These are phyloP conservation scores for Lingula anatina DNA, from an alignment of 2,888 invertebrate species.

Conservation along the genomic window DNA sequence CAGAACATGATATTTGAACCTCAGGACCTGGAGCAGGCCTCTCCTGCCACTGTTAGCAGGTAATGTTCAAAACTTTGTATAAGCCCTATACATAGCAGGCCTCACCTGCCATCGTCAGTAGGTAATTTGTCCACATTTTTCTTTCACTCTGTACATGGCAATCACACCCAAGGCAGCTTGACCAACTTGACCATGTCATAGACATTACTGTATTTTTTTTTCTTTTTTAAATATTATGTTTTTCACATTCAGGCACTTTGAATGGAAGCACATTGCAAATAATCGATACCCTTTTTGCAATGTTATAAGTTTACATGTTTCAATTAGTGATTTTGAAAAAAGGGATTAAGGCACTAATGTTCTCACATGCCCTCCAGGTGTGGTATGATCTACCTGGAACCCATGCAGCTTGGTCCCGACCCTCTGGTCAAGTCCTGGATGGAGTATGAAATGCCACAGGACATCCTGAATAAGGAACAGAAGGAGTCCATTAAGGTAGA, in stretches of 20 bases:
- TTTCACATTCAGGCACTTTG: neutral
- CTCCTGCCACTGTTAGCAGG: constrained; percentile 52
- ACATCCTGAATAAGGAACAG: constrained; percentile 38
- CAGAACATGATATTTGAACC: constrained; percentile 53
- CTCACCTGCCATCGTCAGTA: too few species aligned
- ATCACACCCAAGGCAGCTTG: too few species aligned
- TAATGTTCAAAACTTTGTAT: too few species aligned
- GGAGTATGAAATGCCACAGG: constrained; percentile 34
- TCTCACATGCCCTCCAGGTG: constrained; percentile 27
- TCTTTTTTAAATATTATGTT: neutral
- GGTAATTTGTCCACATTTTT: too few species aligned
- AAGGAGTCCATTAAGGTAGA: constrained; percentile 33
- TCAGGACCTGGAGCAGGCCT: constrained; percentile 50
- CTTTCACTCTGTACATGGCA: too few species aligned
- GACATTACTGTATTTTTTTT: neutral
- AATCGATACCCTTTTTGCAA: too few species aligned
- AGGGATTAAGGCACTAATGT: neutral
- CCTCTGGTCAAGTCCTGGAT: constrained; percentile 48
- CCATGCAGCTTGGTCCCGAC: constrained; percentile 45
- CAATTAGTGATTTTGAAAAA: neutral
- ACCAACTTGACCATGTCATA: too few species aligned
- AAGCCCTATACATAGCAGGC: too few species aligned
- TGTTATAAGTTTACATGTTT: neutral
- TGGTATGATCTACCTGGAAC: constrained; percentile 54
- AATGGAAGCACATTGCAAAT: too few species aligned